Evolutionary conservation across 1,140 invertebrate species (phyloP), one percentile per base, ranked within the genome.

Genomic region (Agrypnia vestita): DNA sequence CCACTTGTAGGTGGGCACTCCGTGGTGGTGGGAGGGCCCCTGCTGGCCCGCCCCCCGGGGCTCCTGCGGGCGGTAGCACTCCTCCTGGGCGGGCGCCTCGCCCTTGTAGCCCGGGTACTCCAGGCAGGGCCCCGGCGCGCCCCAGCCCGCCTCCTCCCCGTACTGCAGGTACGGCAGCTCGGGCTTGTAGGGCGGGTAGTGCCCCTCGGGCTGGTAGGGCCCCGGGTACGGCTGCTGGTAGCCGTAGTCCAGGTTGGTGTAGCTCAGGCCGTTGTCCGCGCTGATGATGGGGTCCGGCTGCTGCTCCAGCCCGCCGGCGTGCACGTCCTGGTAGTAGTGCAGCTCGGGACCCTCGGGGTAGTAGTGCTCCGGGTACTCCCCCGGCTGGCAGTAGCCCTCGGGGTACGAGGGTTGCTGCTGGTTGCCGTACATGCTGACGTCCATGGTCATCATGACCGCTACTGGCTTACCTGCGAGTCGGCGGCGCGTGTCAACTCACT

Each of bases 1-100:
- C 97, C 97, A 98, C 87, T 98, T 98, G 88, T 98, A 98, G 0
- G 96, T 97, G 17, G 96, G 96, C 53, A 97, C 93, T 61, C 67
- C 51, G 61, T 85, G 87, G 83, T 78, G 87, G 56, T 86, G 85
- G 46, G 87, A 86, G 43, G 84, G 46, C 43, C 56, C 49, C 64
- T 35, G 49, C 72, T 43, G 76, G 13, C 13, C 71, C 71, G 59
- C 61, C 55, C 44, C 55, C 53, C 49, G 64, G 19, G 13, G 72
- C 72, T 10, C 51, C 71, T 47, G 43, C 43, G 64, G 44, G n/a
- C 64, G 35, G 79, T 91, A 91, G 19, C 90, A 64, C 76, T 87
- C 85, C 44, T 87, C 47, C 19, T 15, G 43, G 6, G 8, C 69
- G 15, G 47, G 8, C 0, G n/a, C 43, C 67, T 49, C 46, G 44